Evolutionary conservation across 2,888 invertebrate genomes (phyloP), one percentile per base, ranked within the genome.

Genomic region (Apoda limacodes): DNA sequence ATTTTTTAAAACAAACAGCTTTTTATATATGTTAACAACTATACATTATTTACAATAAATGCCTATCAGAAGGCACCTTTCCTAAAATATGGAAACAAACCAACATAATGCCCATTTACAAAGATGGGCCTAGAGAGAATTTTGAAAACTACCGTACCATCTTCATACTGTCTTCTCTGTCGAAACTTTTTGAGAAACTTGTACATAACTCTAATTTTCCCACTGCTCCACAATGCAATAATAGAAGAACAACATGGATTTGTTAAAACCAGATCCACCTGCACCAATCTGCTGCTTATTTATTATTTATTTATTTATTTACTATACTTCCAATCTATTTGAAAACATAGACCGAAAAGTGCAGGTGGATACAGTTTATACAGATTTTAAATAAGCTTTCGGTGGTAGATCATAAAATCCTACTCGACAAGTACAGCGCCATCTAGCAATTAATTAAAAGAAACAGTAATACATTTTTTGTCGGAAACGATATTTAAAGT

Each of bases 241-340:
- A 35, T 40, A 17, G 22, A 24, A 4, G 34, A 41, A 21, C 43
- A 45, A 20, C 43, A 47, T 22, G 42, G 42, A 6, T 42, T 47
- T 31, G 43, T 47, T 4, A 39, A 40, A 30, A 29, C 27, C 3
- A 28, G 37, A 9, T 46, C 44, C 2, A 41, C 39, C 4, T 22
- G 17, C 2, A 40, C 39, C 2, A 44, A 44, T 13, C 15, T 44
- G 6, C 20, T 38, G 15, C 22, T 28, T n/a, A n/a, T n/a, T n/a
- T n/a, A n/a, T n/a, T n/a, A n/a, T n/a, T n/a, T n/a, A n/a, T n/a
- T n/a, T n/a, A n/a, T n/a, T n/a, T n/a, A n/a, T n/a, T n/a, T n/a
- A n/a, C 3, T 40, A 31, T 21, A 39, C 32, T 7, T 22, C 21
- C 3, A 21, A 37, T 14, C 15, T 43, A 11, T 40, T 43, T 35